Conservation (phyloP, 2,797 vertebrate genomes). For the Enteromius argenteus region DNA sequence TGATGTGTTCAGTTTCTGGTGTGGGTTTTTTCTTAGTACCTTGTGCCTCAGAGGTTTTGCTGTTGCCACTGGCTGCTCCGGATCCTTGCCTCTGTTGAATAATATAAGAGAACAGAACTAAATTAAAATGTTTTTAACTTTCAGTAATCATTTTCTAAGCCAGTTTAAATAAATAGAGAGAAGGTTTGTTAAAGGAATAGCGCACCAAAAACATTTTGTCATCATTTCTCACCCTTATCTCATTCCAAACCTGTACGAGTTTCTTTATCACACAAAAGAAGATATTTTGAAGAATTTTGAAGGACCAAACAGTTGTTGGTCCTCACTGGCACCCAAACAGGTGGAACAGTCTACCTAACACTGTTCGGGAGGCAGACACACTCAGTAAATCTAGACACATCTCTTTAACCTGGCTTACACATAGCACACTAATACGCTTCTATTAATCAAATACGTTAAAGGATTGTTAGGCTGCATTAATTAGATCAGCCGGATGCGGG, state of each 20-base stretch:
- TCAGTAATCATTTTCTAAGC: background rate
- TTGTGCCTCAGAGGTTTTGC: slow-evolving; percentile 88
- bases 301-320: background rate
- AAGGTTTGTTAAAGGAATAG: background rate
- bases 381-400: too few relatives aligned
- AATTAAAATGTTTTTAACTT: slow-evolving; percentile 24
- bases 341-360: too few relatives aligned
- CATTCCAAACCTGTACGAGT: background rate
- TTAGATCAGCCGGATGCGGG: too few relatives aligned
- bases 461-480: too few relatives aligned
- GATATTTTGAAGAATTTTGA: background rate
- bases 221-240: background rate
- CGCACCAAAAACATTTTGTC: background rate
- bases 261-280: slow-evolving; percentile 5
- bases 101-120: slow-evolving; percentile 49
- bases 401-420: too few relatives aligned
- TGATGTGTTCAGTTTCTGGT: background rate
- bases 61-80: slow-evolving; percentile 88
- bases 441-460: too few relatives aligned
- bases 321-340: background rate
- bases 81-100: slow-evolving; percentile 89
- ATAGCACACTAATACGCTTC: too few relatives aligned
- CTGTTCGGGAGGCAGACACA: too few relatives aligned
- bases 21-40: slow-evolving; percentile 77
- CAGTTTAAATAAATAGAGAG: background rate